These are phyloP conservation scores for Cuculus canorus DNA, from an alignment of 2,797 vertebrate species.

Conservation along the genomic window DNA sequence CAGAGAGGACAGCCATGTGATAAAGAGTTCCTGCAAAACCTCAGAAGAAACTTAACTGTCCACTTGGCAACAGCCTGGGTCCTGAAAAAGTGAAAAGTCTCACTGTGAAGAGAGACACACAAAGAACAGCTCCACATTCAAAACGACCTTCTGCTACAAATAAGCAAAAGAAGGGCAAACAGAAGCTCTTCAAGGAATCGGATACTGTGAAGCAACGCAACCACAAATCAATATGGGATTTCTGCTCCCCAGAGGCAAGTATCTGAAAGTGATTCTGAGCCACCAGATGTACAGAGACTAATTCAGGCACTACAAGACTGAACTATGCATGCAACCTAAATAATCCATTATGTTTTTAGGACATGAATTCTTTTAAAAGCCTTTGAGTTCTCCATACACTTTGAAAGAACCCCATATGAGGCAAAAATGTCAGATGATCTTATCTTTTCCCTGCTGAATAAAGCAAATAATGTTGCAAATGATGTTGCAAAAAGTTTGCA, in stretches of 20 bases:
- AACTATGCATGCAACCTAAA: neutral
- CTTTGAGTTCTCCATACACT: conserved; percentile 5
- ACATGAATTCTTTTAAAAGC: neutral
- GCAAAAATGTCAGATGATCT: conserved; percentile 28
- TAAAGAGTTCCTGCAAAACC: neutral
- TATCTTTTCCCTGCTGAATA: conserved; percentile 54
- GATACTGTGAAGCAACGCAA: neutral
- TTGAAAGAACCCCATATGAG: conserved; percentile 23
- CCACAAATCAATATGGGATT: neutral
- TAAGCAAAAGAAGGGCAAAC: neutral
- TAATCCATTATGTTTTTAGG: conserved; percentile 20
- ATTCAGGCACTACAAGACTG: neutral
- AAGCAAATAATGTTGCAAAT: conserved; percentile 60
- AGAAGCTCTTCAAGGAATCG: neutral
- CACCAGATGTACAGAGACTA: neutral
- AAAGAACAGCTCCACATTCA: neutral
- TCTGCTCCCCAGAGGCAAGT: neutral
- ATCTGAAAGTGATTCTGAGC: neutral
- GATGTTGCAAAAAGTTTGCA: conserved; percentile 54
- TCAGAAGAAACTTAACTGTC: neutral
- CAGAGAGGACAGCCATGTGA: neutral
- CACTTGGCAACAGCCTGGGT: neutral
- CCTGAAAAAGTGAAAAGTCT: neutral
- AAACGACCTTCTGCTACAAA: neutral
- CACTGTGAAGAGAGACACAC: neutral